These are phyloP conservation scores for Meriones psammophilus DNA, from an alignment of 2,797 vertebrate species.

Conservation along the genomic window DNA sequence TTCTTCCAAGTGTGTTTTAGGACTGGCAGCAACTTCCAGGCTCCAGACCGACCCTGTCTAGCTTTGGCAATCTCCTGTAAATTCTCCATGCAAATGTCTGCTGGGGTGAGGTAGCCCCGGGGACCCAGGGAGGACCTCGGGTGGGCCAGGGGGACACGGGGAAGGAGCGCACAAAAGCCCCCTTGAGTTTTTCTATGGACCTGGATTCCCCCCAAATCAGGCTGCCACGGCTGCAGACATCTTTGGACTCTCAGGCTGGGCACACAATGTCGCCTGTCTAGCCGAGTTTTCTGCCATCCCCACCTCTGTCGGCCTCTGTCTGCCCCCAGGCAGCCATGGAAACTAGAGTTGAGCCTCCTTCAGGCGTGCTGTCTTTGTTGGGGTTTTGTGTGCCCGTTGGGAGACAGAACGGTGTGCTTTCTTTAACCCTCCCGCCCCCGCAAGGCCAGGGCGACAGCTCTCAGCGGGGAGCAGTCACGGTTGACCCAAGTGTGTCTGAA, in stretches of 20 bases:
- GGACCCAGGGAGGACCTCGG: accelerated
- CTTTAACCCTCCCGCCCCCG: neutral
- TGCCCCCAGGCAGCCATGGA: slow-evolving; percentile 8
- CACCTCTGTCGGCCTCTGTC: neutral
- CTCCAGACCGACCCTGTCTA: neutral
- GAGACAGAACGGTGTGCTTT: slow-evolving; percentile 18
- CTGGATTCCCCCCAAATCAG: neutral
- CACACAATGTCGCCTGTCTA: slow-evolving; percentile 14
- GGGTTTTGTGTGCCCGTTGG: neutral
- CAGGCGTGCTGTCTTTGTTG: slow-evolving; percentile 90
- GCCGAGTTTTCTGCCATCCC: slow-evolving; percentile 28
- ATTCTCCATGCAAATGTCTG: too few species aligned
- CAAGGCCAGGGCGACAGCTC: neutral
- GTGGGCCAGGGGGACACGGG: accelerated
- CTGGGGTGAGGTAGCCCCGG: neutral
- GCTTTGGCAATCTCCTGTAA: neutral
- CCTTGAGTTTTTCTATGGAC: neutral
- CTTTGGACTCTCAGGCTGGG: neutral
- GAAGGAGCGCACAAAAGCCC: neutral
- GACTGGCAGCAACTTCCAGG: accelerated
- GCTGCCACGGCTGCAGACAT: neutral
- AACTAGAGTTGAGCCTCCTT: slow-evolving; percentile 89
- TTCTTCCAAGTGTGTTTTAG: neutral
- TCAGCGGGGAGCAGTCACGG: accelerated
- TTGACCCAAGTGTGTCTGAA: neutral